Evolutionary conservation across 2,113 vertebrate species (phyloP), one percentile per base, ranked within the genome.

Genomic region (Pelusios castaneus): DNA sequence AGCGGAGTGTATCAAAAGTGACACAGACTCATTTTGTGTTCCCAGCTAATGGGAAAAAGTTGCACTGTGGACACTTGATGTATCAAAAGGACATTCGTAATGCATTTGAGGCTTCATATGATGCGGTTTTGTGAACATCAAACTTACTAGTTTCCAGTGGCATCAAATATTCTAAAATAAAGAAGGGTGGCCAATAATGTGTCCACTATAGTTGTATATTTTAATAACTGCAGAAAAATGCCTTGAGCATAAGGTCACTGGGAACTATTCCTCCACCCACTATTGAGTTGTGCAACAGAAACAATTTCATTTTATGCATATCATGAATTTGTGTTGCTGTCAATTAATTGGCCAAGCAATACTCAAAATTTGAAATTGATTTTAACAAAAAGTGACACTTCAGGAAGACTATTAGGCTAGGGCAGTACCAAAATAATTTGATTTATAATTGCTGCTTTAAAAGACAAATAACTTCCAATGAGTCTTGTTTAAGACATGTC

Each of bases 361-460:
- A 92, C 89, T 96, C 96, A 86, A 94, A 96, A 95, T 93, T 88
- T 84, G 94, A 97, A 98, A 97, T 92, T 97, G 95, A 98, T 88
- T 93, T 95, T 97, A 97, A 97, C 87, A 96, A 87, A 97, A 97
- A 97, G 90, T 97, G 96, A 97, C 96, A 97, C 60, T 96, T 97
- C 25, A 81, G 76, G 63, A 95, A 91, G 93, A 93, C 96, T 81
- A 97, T 96, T 96, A 97, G 86, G 88, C 95, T 96, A 94, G 93
- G 83, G 81, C 89, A 97, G 92, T 95, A 94, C 89, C 2, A 34
- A 96, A 97, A 96, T 97, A 98, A 98, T 98, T 98, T 97, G 89
- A 98, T 98, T 98, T 96, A 97, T 95, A 93, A 95, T 90, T 97
- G 91, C 93, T 96, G 87, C 95, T 96, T 98, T 97, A 93, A 89